phyloP scores from a whole-genome alignment of 2,797 vertebrate genomes.

The Hippopotamyrus pictus region DNA sequence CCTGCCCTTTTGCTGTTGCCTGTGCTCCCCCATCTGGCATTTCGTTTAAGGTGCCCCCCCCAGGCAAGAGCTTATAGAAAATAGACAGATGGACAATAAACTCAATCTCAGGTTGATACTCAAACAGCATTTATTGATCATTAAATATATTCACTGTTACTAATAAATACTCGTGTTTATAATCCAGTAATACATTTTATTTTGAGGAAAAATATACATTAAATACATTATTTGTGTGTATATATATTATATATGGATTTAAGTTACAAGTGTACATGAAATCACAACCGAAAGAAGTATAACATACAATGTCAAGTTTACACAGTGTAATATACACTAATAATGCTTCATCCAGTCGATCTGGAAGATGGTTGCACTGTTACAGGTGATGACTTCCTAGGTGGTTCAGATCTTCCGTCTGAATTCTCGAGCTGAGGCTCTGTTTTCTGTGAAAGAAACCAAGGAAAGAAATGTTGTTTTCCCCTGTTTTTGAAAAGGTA shows the following conservation, averaged over 20 bases:
- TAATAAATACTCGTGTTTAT: constrained; percentile 53
- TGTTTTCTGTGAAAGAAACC: constrained; percentile 51
- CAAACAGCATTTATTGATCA: constrained; percentile 50
- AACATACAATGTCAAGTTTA: constrained; percentile 45
- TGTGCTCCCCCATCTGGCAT: neutral
- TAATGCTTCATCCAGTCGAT: constrained; percentile 53
- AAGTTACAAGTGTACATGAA: constrained; percentile 57
- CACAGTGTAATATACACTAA: constrained; percentile 79
- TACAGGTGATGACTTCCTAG: constrained; percentile 39
- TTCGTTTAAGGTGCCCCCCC: neutral
- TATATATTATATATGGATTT: constrained; percentile 49
- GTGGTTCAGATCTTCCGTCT: constrained; percentile 48
- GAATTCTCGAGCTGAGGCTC: constrained; percentile 52
- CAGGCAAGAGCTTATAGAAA: neutral
- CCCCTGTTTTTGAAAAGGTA: neutral
- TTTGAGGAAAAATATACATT: constrained; percentile 34
- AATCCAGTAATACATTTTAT: constrained; percentile 47
- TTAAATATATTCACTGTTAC: constrained; percentile 44
- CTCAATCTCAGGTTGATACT: neutral
- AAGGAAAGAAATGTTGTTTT: constrained; percentile 11
- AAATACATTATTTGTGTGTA: constrained; percentile 62
- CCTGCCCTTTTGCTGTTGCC: neutral
- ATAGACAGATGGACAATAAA: neutral
- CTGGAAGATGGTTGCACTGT: constrained; percentile 50
- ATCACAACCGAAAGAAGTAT: constrained; percentile 53